Evolutionary conservation across 2,113 vertebrate species (phyloP).

Genomic region (rat (Rattus norvegicus)): GRCr8 NC_086023.1:143883001-143883500

Average conservation of each 20-base stretch:
- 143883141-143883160: not conserved
- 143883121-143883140: not conserved
- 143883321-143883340: not conserved
- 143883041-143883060: not conserved
- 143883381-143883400: constrained; percentile 89
- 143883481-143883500: not conserved
- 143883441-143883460: constrained; percentile 76
- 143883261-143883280: not conserved
- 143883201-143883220: constrained; percentile 33
- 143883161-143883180: not conserved
- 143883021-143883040: not conserved
- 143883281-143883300: constrained; percentile 8
- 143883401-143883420: constrained; percentile 91
- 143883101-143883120: not conserved
- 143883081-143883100: not conserved
- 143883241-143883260: not conserved
- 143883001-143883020: not conserved
- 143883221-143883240: not conserved
- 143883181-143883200: constrained; percentile 11
- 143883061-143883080: not conserved
- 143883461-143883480: not conserved
- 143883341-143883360: constrained; percentile 2
- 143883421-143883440: constrained; percentile 88
- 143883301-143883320: not conserved
- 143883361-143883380: constrained; percentile 70